Evolutionary conservation across 2,888 invertebrate genomes (phyloP).

Genomic region (Tortrix viridana): DNA sequence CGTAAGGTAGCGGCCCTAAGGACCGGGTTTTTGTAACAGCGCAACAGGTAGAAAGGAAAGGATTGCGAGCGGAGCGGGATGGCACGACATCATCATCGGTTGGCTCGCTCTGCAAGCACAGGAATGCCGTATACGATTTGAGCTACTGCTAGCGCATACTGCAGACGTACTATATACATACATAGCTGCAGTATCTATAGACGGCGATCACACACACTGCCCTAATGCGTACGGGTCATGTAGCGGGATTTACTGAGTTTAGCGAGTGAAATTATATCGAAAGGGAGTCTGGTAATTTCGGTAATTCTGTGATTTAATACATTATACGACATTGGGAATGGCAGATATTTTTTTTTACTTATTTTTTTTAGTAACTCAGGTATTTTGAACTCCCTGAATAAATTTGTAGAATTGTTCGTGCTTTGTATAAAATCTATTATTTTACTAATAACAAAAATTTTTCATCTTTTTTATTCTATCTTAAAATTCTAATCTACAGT

Average conservation of each 20-base stretch:
- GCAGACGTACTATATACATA: conserved; percentile 59
- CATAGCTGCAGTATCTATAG: conserved; percentile 63
- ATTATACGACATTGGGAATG: conserved; percentile 35
- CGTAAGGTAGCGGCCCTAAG: conserved; percentile 84
- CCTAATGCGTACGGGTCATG: conserved; percentile 83
- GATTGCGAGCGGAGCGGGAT: conserved; percentile 79
- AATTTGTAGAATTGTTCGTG: no score
- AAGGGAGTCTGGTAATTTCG: conserved; percentile 82
- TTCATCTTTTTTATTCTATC: no score
- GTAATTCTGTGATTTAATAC: conserved; percentile 57
- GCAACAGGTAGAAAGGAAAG: conserved; percentile 84
- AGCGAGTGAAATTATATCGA: conserved; percentile 84
- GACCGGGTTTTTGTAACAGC: conserved; percentile 83
- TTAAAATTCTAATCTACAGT: no score
- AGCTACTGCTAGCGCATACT: conserved; percentile 67
- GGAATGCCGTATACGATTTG: conserved; percentile 83
- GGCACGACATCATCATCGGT: conserved; percentile 57
- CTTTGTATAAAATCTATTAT: no score
- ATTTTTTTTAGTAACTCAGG: neutral
- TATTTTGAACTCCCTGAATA: no score
- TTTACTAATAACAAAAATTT: no score
- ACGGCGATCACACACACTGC: conserved; percentile 80
- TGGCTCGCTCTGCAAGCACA: conserved; percentile 70
- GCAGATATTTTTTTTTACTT: neutral
- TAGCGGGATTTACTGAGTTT: conserved; percentile 82